phyloP scores from a whole-genome alignment of 2,888 invertebrate genomes.

The Hirtodrosophila alboralis region DNA sequence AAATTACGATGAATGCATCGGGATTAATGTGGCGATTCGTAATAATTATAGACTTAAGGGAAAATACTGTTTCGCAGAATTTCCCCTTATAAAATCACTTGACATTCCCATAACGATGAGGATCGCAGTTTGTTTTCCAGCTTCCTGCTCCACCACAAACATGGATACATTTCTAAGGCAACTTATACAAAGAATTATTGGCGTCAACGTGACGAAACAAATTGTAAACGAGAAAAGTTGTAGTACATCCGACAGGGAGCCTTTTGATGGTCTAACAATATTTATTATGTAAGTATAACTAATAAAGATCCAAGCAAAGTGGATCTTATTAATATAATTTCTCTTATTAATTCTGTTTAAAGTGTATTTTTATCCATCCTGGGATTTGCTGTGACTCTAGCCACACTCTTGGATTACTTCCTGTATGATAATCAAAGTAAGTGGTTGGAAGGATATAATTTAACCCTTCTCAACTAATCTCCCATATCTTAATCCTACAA shows the following conservation, averaged over 20 bases:
- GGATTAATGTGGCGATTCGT: conserved; percentile 39
- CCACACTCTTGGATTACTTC: conserved; percentile 58
- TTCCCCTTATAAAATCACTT: conserved; percentile 24
- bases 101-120: conserved; percentile 16
- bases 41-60: conserved; percentile 31
- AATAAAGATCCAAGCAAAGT: too few species aligned
- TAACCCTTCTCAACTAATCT: rapidly evolving
- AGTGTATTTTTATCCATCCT: conserved; percentile 48
- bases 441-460: background rate
- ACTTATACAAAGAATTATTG: conserved; percentile 18
- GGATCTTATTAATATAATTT: background rate
- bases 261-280: conserved; percentile 56
- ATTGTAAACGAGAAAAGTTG: conserved; percentile 34
- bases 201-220: background rate
- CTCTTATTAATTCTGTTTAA: background rate
- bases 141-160: conserved; percentile 45
- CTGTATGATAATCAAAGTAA: conserved; percentile 42
- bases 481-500: background rate
- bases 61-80: conserved; percentile 48
- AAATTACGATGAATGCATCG: conserved; percentile 82
- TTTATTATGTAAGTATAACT: conserved; percentile 60
- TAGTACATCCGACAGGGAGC: conserved; percentile 4
- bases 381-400: conserved; percentile 13
- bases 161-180: conserved; percentile 39
- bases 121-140: conserved; percentile 67